Evolutionary conservation across 2,888 invertebrate species (phyloP).

Genomic region (Phania funesta): DNA sequence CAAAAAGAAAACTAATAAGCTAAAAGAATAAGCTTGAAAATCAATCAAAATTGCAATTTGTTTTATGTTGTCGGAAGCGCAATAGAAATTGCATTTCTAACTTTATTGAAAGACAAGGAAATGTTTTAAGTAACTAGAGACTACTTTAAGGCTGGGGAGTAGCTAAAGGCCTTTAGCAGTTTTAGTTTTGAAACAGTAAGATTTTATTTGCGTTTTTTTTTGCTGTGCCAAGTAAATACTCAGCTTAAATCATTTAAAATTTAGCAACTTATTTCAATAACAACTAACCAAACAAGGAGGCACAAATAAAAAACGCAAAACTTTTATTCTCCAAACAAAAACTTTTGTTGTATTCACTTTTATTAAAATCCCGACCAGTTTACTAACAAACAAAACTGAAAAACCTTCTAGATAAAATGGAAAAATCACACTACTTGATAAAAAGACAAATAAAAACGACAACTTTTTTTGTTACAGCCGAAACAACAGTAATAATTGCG

Average conservation of each 20-base stretch:
- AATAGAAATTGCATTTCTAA: too few relatives aligned
- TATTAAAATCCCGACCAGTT: slow-evolving; percentile 34
- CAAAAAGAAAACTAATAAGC: neutral
- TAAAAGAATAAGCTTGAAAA: neutral
- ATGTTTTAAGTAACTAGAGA: too few relatives aligned
- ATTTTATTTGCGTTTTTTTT: neutral
- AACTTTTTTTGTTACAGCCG: neutral
- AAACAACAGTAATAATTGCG: slow-evolving; percentile 45
- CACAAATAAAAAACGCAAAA: neutral
- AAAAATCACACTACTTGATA: slow-evolving; percentile 7
- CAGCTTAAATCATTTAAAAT: neutral
- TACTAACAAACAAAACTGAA: neutral
- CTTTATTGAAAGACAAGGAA: too few relatives aligned
- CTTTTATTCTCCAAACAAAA: neutral
- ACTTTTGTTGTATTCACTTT: slow-evolving; percentile 34
- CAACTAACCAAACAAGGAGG: neutral
- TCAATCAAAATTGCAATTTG: slow-evolving; percentile 3
- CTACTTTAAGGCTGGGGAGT: too few relatives aligned
- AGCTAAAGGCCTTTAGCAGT: too few relatives aligned
- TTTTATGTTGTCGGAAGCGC: too few relatives aligned
- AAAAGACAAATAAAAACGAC: slow-evolving; percentile 39
- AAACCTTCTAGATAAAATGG: slow-evolving; percentile 4
- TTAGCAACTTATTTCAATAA: slow-evolving; percentile 17
- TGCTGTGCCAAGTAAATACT: neutral
- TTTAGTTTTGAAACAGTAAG: too few relatives aligned